A percentile compares a stretch with the other conserved stretches of the same genome.
Evolutionary conservation across 1,140 invertebrate species (phyloP).

Genomic region (Drosophila seguyi): DNA sequence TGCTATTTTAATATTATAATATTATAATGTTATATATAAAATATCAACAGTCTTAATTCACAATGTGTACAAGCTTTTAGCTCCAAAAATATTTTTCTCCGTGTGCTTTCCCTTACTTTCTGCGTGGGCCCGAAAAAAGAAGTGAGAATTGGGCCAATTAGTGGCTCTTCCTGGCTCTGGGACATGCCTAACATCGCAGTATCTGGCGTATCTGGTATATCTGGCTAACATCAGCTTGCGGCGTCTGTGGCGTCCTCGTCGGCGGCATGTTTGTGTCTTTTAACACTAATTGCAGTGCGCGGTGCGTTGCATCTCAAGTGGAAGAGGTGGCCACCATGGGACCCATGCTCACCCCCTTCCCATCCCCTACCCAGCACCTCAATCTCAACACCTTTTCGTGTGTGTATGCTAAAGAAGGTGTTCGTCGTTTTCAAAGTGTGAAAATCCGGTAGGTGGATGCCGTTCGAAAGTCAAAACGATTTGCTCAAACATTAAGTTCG

Average conservation of each 20-base stretch:
- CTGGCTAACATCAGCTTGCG: slow-evolving; percentile 50
- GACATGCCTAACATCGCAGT: slow-evolving; percentile 16
- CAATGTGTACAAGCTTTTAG: not conserved
- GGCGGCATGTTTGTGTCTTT: slow-evolving; percentile 72
- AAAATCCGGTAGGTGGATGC: slow-evolving; percentile 20
- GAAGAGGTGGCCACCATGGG: slow-evolving; percentile 19
- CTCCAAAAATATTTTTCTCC: not conserved
- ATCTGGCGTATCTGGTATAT: slow-evolving; percentile 30
- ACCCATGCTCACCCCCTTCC: slow-evolving; percentile 1
- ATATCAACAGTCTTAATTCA: no score
- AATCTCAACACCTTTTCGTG: slow-evolving; percentile 9
- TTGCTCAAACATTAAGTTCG: slow-evolving; percentile 36
- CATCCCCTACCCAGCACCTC: not conserved
- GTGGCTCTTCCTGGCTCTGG: slow-evolving; percentile 63
- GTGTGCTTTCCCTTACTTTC: slow-evolving; percentile 19
- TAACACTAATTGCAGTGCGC: slow-evolving; percentile 75
- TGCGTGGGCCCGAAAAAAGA: slow-evolving; percentile 61
- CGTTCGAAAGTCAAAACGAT: slow-evolving; percentile 36
- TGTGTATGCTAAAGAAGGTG: slow-evolving; percentile 10
- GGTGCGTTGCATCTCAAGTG: slow-evolving; percentile 63
- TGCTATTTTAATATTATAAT: no score
- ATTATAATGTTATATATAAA: no score
- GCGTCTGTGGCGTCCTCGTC: slow-evolving; percentile 19
- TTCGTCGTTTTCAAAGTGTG: slow-evolving; percentile 30
- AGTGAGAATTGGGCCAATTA: slow-evolving; percentile 82